Conservation (phyloP, 2,888 invertebrate species). For the Cheilosia impressa region DNA sequence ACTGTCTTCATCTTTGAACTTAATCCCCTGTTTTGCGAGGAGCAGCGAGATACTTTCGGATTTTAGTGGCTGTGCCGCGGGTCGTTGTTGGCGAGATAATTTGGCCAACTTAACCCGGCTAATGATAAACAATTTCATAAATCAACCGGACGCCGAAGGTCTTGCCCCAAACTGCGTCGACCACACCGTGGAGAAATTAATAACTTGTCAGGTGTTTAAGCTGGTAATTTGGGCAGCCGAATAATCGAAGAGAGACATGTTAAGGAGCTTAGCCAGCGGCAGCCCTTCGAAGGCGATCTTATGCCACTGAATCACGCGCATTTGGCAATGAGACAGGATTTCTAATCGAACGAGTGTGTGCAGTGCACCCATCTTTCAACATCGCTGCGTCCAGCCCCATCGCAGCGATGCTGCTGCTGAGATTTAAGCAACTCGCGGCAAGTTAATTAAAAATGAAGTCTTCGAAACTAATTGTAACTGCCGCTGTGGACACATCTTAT, state of each 20-base stretch:
- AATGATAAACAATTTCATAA: constrained; percentile 73
- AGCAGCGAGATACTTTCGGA: constrained; percentile 5
- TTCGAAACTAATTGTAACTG: constrained; percentile 45
- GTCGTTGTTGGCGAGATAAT: constrained; percentile 54
- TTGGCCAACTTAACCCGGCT: constrained; percentile 64
- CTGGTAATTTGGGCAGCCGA: constrained; percentile 35
- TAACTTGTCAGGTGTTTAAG: constrained; percentile 71
- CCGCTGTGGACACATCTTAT: constrained; percentile 36
- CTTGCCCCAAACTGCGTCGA: constrained; percentile 36
- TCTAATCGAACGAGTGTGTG: constrained; percentile 14
- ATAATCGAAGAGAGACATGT: constrained; percentile 38
- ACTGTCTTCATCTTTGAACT: constrained; percentile 56
- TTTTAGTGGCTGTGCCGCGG: constrained; percentile 7
- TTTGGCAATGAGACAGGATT: constrained; percentile 47
- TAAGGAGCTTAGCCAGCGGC: constrained; percentile 49
- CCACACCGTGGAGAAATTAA: constrained; percentile 54
- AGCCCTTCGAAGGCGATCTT: constrained; percentile 64
- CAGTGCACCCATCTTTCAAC: constrained; percentile 13
- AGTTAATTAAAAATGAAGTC: constrained; percentile 46
- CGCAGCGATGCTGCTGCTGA: background rate
- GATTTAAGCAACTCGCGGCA: background rate
- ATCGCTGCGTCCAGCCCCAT: background rate
- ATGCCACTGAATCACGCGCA: constrained; percentile 12
- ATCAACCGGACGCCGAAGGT: constrained; percentile 66
- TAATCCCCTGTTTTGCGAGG: constrained; percentile 58